Percentiles rank a stretch among this genome's conserved stretches.
Evolutionary conservation across 2,113 vertebrate genomes (phyloP).

Genomic region (Rostratula benghalensis): DNA sequence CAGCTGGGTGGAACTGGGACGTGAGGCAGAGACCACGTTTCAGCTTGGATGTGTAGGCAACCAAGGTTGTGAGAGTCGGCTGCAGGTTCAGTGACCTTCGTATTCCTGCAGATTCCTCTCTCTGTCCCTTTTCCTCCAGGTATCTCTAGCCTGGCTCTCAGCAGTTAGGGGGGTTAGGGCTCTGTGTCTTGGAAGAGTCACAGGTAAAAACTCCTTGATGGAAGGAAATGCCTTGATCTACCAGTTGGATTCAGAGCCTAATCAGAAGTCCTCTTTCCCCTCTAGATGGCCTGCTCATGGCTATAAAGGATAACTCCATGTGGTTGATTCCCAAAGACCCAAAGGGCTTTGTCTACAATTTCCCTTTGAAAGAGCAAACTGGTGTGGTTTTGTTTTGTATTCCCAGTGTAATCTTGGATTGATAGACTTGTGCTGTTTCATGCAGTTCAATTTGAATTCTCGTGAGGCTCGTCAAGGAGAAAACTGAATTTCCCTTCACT

Average conservation of each 20-base stretch:
- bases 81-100: not conserved
- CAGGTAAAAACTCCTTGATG: accelerated
- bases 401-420: not conserved
- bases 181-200: accelerated
- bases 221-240: not conserved
- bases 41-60: not conserved
- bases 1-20: not conserved
- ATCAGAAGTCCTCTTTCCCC: not conserved
- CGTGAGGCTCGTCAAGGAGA: not conserved
- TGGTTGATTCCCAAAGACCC: not conserved
- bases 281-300: not conserved
- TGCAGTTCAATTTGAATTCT: not conserved
- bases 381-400: not conserved
- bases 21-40: not conserved
- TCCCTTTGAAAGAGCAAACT: not conserved
- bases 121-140: not conserved
- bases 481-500: not conserved
- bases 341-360: not conserved
- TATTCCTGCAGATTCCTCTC: not conserved
- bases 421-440: not conserved
- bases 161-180: not conserved
- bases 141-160: not conserved
- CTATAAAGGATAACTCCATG: not conserved
- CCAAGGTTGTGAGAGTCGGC: not conserved
- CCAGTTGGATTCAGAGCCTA: not conserved